phyloP scores from a whole-genome alignment of 2,888 invertebrate species.

The Penaeus monodon region DNA sequence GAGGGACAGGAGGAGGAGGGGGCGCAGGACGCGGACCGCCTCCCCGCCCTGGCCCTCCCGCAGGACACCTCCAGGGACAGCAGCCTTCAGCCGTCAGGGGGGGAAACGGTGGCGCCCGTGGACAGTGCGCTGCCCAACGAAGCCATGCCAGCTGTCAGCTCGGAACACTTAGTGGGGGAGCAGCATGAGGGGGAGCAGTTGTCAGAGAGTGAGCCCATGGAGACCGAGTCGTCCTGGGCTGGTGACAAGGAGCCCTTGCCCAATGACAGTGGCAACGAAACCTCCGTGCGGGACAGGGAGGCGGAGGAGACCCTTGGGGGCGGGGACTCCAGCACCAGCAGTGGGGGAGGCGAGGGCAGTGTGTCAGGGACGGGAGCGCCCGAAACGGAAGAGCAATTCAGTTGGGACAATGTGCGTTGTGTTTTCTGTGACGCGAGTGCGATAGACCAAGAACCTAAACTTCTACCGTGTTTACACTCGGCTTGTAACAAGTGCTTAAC shows the following conservation, averaged over 20 bases:
- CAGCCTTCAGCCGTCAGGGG: neutral
- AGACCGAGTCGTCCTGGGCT: conserved; percentile 9
- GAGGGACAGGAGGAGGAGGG: neutral
- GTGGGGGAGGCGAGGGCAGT: conserved; percentile 59
- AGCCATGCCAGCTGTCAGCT: neutral
- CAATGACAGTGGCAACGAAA: neutral
- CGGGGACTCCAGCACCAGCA: conserved; percentile 48
- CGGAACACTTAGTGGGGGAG: neutral
- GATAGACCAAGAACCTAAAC: conserved; percentile 67
- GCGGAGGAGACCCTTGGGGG: conserved; percentile 24
- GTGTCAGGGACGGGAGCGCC: conserved; percentile 57
- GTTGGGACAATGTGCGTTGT: conserved; percentile 61
- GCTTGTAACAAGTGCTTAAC: conserved; percentile 67
- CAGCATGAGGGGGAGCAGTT: conserved; percentile 14
- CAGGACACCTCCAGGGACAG: neutral
- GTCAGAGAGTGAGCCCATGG: conserved; percentile 11
- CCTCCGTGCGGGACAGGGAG: neutral
- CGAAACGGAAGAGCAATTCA: conserved; percentile 47
- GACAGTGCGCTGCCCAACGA: neutral
- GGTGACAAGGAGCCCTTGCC: neutral
- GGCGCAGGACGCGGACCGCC: neutral
- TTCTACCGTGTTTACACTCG: conserved; percentile 70
- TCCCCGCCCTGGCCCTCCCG: neutral
- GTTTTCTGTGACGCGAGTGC: conserved; percentile 60
- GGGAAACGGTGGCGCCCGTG: neutral